Base-by-base conservation (phyloP, 2,888 invertebrate species). In the Drosophila paranaensis region DNA sequence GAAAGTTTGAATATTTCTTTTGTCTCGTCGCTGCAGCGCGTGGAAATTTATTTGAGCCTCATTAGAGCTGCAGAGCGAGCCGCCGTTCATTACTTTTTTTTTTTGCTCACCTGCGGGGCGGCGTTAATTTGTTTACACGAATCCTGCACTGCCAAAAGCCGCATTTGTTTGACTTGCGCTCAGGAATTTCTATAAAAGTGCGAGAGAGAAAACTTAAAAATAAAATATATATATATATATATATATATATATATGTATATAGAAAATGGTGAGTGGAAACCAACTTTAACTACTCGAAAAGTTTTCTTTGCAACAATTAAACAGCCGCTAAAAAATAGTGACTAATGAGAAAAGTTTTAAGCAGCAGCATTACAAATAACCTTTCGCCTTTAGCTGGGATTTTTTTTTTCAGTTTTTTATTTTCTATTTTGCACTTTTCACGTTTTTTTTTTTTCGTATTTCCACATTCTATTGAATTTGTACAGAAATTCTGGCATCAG, bases 281-380 rank as follows among this genome's bases (percentile, higher is more conserved):
- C 64, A 84, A 80, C 81, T 78, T 75, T 65, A 81, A 86, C 78
- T 67, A 58, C 74, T 83, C 55, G 39, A 37, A 62, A 71, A 79
- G 63, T 50, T 48, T 48, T 14, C 5, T 2, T 72, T 81, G 87
- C 76, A 83, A 84, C 84, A 86, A 85, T 85, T 85, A 89, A 84
- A 89, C 62, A 79, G 65, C 70, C 72, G 88, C 82, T 87, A 78
- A 82, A 87, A 86, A 89, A 83, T 87, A 89, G 85, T 85, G 73
- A 85, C 85, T 89, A 85, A 85, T 85, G 85, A 89, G 85, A 85
- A 85, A 85, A 85, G 85, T 85, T 85, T 77, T 61, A 53, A 55
- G 72, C 69, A 68, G 56, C 40, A 69, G 70, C 74, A 75, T 72
- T 77, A 79, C 79, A 82, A 76, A 71, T 60, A 69, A 74, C 77